phyloP scores from a whole-genome alignment of 2,113 vertebrate species.

The Perca flavescens region DNA sequence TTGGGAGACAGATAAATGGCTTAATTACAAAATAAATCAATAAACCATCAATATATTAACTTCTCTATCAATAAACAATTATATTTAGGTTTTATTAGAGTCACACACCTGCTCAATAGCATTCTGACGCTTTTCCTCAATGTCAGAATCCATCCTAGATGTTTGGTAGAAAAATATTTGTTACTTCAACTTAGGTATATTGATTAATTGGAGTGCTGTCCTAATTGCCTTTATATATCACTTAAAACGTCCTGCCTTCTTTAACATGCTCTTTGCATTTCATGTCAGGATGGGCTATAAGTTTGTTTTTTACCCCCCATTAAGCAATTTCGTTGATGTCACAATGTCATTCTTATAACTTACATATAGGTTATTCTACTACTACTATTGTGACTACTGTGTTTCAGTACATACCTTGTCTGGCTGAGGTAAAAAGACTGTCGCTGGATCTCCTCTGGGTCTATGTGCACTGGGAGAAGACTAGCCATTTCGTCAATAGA shows the following conservation, averaged over 20 bases:
- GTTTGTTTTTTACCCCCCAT: not conserved
- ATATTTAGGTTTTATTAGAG: not conserved
- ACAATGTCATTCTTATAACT: not conserved
- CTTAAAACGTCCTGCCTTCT: no score
- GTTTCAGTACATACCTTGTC: constrained; percentile 85
- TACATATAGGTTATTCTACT: not conserved
- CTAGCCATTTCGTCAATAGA: constrained; percentile 96
- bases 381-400: no score
- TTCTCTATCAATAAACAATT: not conserved
- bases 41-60: not conserved
- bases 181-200: not conserved
- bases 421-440: constrained; percentile 93
- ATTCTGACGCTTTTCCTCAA: constrained; percentile 94
- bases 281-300: not conserved
- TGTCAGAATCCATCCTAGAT: constrained; percentile 91
- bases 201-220: no score
- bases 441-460: constrained; percentile 93
- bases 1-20: not conserved
- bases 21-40: not conserved
- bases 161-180: constrained; percentile 19
- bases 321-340: not conserved
- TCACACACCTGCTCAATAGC: constrained; percentile 94
- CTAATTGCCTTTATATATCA: no score
- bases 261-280: not conserved
- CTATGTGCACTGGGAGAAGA: constrained; percentile 95